Conservation (phyloP, 1,140 invertebrate genomes). For the Drosophila sproati region DNA sequence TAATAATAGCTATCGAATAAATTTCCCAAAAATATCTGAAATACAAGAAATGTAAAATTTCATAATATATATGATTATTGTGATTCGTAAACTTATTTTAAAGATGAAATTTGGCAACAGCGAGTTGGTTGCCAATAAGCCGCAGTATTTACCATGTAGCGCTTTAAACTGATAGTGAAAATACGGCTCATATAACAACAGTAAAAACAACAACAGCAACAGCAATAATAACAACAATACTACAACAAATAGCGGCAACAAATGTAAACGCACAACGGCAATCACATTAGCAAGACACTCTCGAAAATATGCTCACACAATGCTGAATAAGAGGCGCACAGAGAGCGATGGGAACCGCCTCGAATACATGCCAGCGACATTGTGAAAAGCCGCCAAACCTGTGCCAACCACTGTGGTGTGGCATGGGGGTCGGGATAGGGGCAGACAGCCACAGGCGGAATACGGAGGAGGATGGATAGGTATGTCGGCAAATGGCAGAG, state of each 20-base stretch:
- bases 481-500: slow-evolving; percentile 12
- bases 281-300: slow-evolving; percentile 41
- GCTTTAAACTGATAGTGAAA: slow-evolving; percentile 56
- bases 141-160: slow-evolving; percentile 11
- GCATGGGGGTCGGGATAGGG: background rate
- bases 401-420: slow-evolving; percentile 11
- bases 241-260: slow-evolving; percentile 5
- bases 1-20: no score
- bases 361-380: slow-evolving; percentile 33
- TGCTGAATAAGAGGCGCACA: slow-evolving; percentile 16
- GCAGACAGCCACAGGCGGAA: no score
- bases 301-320: slow-evolving; percentile 29
- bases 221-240: slow-evolving; percentile 1
- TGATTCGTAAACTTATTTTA: no score
- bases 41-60: no score
- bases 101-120: no score
- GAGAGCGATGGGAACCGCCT: slow-evolving; percentile 35
- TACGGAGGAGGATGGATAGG: background rate
- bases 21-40: no score
- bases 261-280: slow-evolving; percentile 36
- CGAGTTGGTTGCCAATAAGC: background rate
- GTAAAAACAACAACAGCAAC: slow-evolving; percentile 7
- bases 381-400: slow-evolving; percentile 61
- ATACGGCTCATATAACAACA: slow-evolving; percentile 33
- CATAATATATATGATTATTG: no score